Percentiles rank a stretch among this genome's conserved stretches.
Evolutionary conservation across 2,888 invertebrate species (phyloP).

Genomic region (Agrotis segetum): DNA sequence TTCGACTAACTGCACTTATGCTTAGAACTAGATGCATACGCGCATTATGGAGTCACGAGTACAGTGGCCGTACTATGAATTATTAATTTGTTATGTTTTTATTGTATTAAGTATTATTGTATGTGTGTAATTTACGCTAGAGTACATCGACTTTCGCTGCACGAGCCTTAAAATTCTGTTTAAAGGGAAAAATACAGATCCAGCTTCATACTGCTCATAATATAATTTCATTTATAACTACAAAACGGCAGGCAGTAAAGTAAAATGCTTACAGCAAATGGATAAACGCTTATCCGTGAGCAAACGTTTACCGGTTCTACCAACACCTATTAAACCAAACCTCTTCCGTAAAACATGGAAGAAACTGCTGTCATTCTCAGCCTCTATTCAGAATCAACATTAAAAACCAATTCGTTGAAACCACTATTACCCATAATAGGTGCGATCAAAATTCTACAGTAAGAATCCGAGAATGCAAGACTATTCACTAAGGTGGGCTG

Average conservation of each 20-base stretch:
- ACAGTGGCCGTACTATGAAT: slow-evolving; percentile 39
- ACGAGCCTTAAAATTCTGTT: not conserved
- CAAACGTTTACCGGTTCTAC: slow-evolving; percentile 6
- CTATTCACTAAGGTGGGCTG: slow-evolving; percentile 45
- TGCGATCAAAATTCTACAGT: slow-evolving; percentile 40
- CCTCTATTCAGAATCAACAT: slow-evolving; percentile 43
- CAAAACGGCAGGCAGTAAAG: not conserved
- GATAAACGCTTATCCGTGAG: slow-evolving; percentile 4
- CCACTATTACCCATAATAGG: slow-evolving; percentile 34
- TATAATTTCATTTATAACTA: not conserved
- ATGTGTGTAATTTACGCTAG: slow-evolving; percentile 48
- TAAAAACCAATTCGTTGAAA: slow-evolving; percentile 41
- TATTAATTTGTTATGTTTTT: too few species aligned
- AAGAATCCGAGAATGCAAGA: slow-evolving; percentile 38
- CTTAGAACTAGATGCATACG: slow-evolving; percentile 37
- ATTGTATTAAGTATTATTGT: too few species aligned
- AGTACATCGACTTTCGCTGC: slow-evolving; percentile 33
- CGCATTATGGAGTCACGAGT: slow-evolving; percentile 12
- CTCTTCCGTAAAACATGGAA: slow-evolving; percentile 7
- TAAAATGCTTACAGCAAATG: not conserved
- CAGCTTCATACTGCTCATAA: not conserved
- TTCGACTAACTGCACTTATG: slow-evolving; percentile 7
- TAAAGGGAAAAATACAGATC: not conserved
- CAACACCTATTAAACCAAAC: slow-evolving; percentile 29
- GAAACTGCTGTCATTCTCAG: slow-evolving; percentile 5